Evolutionary conservation across 2,888 invertebrate species (phyloP), one percentile per base, ranked within the genome.

Genomic region (Megaustenia siamemsis): DNA sequence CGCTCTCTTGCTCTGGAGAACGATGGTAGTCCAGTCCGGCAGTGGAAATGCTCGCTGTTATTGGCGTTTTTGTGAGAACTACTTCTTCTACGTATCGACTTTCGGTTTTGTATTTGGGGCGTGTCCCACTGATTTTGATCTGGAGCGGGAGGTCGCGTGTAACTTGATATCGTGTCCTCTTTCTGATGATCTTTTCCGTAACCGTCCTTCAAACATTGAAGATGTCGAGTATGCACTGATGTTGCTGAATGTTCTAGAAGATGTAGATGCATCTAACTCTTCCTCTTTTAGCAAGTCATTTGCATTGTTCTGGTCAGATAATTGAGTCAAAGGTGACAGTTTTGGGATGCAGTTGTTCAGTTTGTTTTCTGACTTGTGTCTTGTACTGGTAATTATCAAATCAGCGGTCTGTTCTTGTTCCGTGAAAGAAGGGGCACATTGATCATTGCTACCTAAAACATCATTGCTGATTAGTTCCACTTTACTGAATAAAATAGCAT

Each of bases 161-260:
- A 24, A 2, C 12, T 79, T 79, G 21, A 43, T 18, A 24, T 79
- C 79, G 32, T 24, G 4, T 10, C 66, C 66, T 68, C 79, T 12
- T 43, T 79, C 79, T 21, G n/a, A 1, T 43, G 66, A 43, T 28
- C 18, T 45, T n/a, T 79, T 79, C 32, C 66, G 66, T 5, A n/a
- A 21, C 0, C 8, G 18, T 4, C 45, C 28, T 1, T 45, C 45
- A 45, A 43, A 45, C 12, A 43, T 32, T 21, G 79, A 79, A 49
- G 35, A 43, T 8, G 49, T 28, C 15, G n/a, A n/a, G 3, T n/a
- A 40, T 4, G 60, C 40, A 15, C 10, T 35, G 1, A n/a, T 4
- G 40, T 60, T 32, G 18, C 10, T 12, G 12, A 1, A 35, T 0
- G 38, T 38, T 53, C 21, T 49, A 0, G 53, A 56, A 32, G 71